Evolutionary conservation across 1,140 invertebrate species (phyloP).

Genomic region (Melitaea cinxia): DNA sequence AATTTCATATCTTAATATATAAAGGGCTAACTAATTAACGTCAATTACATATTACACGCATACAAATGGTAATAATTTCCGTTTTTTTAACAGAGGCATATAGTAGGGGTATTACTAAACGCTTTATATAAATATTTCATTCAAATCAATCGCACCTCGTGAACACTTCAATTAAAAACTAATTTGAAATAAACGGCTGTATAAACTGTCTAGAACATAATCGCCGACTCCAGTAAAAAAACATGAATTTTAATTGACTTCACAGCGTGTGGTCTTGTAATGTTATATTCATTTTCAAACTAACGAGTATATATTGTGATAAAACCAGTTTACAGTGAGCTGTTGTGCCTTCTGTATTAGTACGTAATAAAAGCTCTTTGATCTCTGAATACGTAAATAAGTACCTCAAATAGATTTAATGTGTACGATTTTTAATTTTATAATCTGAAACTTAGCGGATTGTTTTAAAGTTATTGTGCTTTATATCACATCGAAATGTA

Average conservation of each 20-base stretch:
- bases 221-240: slow-evolving; percentile 53
- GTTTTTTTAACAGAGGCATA: slow-evolving; percentile 4
- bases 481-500: too few relatives aligned
- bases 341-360: slow-evolving; percentile 7
- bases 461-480: too few relatives aligned
- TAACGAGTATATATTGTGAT: slow-evolving; percentile 38
- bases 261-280: slow-evolving; percentile 59
- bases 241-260: slow-evolving; percentile 59
- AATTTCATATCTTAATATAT: too few relatives aligned
- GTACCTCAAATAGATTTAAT: too few relatives aligned
- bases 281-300: slow-evolving; percentile 58
- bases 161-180: slow-evolving; percentile 53
- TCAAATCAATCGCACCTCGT: slow-evolving; percentile 37
- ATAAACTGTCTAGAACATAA: slow-evolving; percentile 50
- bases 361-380: neutral
- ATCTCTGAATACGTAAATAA: neutral
- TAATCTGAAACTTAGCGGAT: too few relatives aligned
- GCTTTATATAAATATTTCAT: slow-evolving; percentile 33
- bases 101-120: slow-evolving; percentile 20
- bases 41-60: neutral
- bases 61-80: neutral
- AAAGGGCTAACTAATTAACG: too few relatives aligned
- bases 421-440: too few relatives aligned
- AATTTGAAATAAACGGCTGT: slow-evolving; percentile 57
- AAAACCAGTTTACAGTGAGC: slow-evolving; percentile 15